Evolutionary conservation across 2,888 invertebrate species (phyloP), one percentile per base, ranked within the genome.

Genomic region (Conops quadrifasciatus): DNA sequence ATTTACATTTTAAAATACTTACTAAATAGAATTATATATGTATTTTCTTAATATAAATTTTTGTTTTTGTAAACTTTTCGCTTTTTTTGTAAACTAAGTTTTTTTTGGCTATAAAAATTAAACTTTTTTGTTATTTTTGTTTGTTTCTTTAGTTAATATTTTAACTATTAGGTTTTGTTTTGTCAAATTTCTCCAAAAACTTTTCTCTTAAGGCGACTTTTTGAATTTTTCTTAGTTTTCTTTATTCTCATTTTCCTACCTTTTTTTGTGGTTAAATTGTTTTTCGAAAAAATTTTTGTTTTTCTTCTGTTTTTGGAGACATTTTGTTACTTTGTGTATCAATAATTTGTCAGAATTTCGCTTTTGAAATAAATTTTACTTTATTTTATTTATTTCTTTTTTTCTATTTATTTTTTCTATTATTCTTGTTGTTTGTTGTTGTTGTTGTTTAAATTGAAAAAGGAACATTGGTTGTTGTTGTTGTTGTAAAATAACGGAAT

Each of bases 71-170:
- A 28, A 45, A 67, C 26, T 58, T 47, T 74, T 7, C 36, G 73
- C 68, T 74, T 75, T 73, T 75, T n/a, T 56, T 62, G 73, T 75
- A 74, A 75, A 60, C 62, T 43, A 71, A 74, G 2, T 2, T 65
- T 78, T 78, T 82, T 82, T 83, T 83, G 82, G 83, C 83, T 83
- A 83, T 83, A 83, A 83, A 83, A 83, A 83, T 83, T 83, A 83
- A 76, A 75, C 30, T 53, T 11, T 53, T 56, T 66, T 9, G 13
- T 67, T 13, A 11, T 28, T 53, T 60, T 30, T 60, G 45, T 9
- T 49, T 15, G 24, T 21, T 62, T 53, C 9, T 60, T 49, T 56
- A 26, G 15, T 51, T 62, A 30, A 28, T 30, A 58, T 45, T 58
- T 21, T 19, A 26, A 7, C 30, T 60, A 28, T 69, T 60, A 49